Conservation (phyloP, 2,797 vertebrate genomes). For the Lithobates sylvaticus region DNA sequence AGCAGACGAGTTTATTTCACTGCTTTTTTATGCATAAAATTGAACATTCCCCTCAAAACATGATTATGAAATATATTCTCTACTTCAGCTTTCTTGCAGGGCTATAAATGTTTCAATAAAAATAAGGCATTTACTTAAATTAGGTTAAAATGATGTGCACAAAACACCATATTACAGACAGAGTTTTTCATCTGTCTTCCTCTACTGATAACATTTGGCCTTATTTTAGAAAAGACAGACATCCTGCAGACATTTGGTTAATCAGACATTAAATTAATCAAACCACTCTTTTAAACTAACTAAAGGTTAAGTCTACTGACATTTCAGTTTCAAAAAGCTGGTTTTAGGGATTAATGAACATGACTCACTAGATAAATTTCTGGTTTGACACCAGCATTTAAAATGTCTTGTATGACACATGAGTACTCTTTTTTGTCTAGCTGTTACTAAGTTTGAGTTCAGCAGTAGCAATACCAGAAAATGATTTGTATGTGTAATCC, state of each 20-base stretch:
- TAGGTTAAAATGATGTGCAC: conserved; percentile 35
- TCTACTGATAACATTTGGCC: conserved; percentile 57
- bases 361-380: conserved; percentile 61
- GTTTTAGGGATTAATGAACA: conserved; percentile 62
- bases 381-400: conserved; percentile 55
- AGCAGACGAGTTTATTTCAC: too few relatives aligned
- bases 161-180: conserved; percentile 8
- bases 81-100: neutral
- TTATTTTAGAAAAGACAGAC: conserved; percentile 53
- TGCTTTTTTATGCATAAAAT: too few relatives aligned
- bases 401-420: conserved; percentile 59
- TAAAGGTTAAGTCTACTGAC: conserved; percentile 61
- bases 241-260: conserved; percentile 63
- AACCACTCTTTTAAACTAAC: conserved; percentile 56
- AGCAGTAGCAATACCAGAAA: conserved; percentile 33
- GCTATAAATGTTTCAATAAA: conserved; percentile 5
- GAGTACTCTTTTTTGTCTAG: conserved; percentile 43
- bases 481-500: neutral
- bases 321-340: conserved; percentile 55
- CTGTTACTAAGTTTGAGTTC: conserved; percentile 26
- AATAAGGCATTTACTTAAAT: conserved; percentile 36
- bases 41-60: too few relatives aligned
- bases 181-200: conserved; percentile 39
- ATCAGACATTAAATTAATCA: conserved; percentile 63
- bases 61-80: too few relatives aligned